Conservation (phyloP, 2,888 invertebrate genomes). For the Drosophila imparisetae region DNA sequence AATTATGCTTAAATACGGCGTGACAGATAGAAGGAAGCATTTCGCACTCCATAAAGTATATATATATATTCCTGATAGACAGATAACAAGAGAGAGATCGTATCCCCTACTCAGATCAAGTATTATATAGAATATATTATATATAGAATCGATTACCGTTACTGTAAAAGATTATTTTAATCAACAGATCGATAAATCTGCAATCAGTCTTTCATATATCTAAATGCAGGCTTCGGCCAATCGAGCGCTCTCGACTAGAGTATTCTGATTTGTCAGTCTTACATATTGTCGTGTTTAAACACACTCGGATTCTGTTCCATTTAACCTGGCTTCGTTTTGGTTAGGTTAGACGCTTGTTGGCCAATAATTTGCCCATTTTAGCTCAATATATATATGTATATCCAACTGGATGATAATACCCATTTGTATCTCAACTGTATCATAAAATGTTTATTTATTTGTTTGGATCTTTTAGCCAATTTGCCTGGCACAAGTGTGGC, state of each 20-base stretch:
- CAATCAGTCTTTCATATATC: not conserved
- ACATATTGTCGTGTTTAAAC: not conserved
- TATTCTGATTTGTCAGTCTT: not conserved
- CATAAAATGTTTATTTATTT: not conserved
- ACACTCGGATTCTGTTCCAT: not conserved
- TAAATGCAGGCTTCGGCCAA: not conserved
- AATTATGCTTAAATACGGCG: not conserved
- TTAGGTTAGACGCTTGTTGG: not conserved
- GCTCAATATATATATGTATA: not conserved
- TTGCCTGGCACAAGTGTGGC: conserved; percentile 93
- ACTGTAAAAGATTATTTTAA: not conserved
- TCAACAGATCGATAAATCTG: not conserved
- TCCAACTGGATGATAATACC: not conserved
- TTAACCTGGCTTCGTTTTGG: not conserved
- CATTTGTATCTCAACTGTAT: not conserved
- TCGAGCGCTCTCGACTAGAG: not conserved
- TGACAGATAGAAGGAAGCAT: not conserved
- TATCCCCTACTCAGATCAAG: not conserved
- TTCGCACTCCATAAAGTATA: not conserved
- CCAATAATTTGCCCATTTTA: not conserved
- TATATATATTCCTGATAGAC: not conserved
- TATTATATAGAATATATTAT: not conserved
- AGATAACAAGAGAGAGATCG: not conserved
- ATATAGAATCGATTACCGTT: no score
- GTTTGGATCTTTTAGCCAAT: conserved; percentile 86